Conservation (phyloP, 2,888 invertebrate genomes). For the Cryptus armator region DNA sequence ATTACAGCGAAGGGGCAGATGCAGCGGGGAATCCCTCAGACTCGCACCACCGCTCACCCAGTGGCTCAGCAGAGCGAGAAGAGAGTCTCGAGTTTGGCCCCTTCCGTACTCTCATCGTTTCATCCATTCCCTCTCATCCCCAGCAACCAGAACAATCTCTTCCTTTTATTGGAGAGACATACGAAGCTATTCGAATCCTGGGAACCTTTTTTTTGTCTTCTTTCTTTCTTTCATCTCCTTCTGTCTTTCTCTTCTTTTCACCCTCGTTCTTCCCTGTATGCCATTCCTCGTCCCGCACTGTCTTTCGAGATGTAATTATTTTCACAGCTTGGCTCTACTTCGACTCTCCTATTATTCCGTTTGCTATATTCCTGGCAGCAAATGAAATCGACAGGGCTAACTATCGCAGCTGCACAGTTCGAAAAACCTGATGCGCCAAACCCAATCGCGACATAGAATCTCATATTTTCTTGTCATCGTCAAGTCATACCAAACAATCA, state of each 20-base stretch:
- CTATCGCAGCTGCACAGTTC: conserved; percentile 66
- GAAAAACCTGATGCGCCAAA: conserved; percentile 50
- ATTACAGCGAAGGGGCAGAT: conserved; percentile 83
- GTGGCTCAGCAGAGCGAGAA: conserved; percentile 59
- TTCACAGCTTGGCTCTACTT: conserved; percentile 80
- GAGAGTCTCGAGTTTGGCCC: conserved; percentile 67
- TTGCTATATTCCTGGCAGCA: conserved; percentile 13
- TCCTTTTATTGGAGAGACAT: conserved; percentile 83
- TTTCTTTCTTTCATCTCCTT: conserved; percentile 49
- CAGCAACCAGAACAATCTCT: conserved; percentile 79
- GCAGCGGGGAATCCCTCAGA: conserved; percentile 74
- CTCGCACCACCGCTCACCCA: conserved; percentile 68
- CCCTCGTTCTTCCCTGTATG: conserved; percentile 13
- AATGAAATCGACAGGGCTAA: conserved; percentile 51
- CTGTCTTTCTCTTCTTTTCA: conserved; percentile 64
- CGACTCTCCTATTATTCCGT: conserved; percentile 57
- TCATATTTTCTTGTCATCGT: conserved; percentile 22
- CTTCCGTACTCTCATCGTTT: conserved; percentile 54
- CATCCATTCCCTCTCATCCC: conserved; percentile 60
- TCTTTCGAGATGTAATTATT: conserved; percentile 82
- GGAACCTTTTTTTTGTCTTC: conserved; percentile 80
- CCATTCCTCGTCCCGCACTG: conserved; percentile 66
- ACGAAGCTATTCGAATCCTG: conserved; percentile 83
- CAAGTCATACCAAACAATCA: background rate
- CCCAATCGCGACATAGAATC: background rate